A percentile compares a stretch with the other conserved stretches of the same genome.
Conservation (phyloP, 2,113 vertebrate species). For the Catharus bicknelli region DNA sequence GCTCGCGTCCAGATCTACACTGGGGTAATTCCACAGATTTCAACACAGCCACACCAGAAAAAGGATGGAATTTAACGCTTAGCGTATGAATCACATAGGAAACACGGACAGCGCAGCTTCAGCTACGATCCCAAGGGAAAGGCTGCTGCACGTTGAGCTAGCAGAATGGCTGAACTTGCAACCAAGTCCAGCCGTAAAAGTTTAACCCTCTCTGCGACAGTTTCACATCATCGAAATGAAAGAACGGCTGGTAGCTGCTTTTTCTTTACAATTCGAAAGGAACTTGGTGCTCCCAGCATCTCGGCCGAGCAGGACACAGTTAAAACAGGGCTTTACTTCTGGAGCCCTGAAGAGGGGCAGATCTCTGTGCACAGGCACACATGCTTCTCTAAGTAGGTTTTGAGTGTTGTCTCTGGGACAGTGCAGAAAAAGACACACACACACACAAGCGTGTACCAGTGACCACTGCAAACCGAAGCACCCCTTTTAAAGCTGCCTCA, state of each 20-base stretch:
- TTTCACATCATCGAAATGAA: background rate
- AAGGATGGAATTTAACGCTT: conserved; percentile 23
- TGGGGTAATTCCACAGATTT: conserved; percentile 53
- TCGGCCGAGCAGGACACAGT: background rate
- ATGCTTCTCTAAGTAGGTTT: background rate
- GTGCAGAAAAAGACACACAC: background rate
- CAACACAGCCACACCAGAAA: conserved; percentile 52
- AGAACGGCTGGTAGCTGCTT: background rate
- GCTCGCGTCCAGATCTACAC: background rate
- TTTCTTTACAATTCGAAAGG: background rate
- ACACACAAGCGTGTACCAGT: rapidly evolving
- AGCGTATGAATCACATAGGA: conserved; percentile 62
- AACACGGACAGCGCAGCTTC: background rate
- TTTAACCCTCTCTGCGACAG: conserved; percentile 3
- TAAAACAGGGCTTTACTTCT: background rate
- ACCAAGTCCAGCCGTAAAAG: background rate
- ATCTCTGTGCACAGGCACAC: background rate
- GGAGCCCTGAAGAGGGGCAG: background rate
- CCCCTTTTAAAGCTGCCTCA: background rate
- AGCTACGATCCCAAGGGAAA: conserved; percentile 22
- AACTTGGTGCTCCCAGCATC: background rate
- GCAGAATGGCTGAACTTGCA: background rate
- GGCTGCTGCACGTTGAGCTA: conserved; percentile 7
- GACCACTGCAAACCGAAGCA: background rate
- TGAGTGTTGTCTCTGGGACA: background rate